Percentiles rank a stretch among this genome's conserved stretches.
phyloP scores from a whole-genome alignment of 2,888 invertebrate genomes.

The Perizoma flavofasciatum region DNA sequence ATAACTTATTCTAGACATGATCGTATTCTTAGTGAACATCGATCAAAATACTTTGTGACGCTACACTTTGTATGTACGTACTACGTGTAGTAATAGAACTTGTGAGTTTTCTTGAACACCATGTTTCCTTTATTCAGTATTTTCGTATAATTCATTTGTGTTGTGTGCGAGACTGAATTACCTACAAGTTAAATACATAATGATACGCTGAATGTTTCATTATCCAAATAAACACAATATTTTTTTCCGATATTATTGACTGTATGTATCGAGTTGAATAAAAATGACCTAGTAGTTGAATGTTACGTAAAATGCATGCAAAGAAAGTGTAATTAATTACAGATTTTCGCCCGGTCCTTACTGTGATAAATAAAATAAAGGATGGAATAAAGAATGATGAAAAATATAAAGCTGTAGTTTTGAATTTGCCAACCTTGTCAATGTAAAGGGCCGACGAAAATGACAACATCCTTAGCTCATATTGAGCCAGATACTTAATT shows the following conservation, averaged over 20 bases:
- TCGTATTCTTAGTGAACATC: constrained; percentile 72
- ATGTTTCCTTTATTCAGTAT: constrained; percentile 78
- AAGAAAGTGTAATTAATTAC: constrained; percentile 71
- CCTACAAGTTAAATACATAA: constrained; percentile 74
- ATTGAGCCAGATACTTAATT: constrained; percentile 78
- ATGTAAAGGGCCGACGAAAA: constrained; percentile 74
- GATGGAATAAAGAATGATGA: constrained; percentile 57
- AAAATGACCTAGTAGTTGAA: constrained; percentile 69
- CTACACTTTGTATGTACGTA: constrained; percentile 52
- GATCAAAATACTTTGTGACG: constrained; percentile 76
- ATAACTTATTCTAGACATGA: constrained; percentile 78
- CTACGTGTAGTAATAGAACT: constrained; percentile 47
- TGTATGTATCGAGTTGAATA: constrained; percentile 53
- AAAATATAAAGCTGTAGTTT: constrained; percentile 59
- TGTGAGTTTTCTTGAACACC: constrained; percentile 56
- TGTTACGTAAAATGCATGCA: constrained; percentile 78
- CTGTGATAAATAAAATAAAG: constrained; percentile 73
- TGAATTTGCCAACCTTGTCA: constrained; percentile 67
- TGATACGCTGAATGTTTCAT: constrained; percentile 58
- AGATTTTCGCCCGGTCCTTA: constrained; percentile 82
- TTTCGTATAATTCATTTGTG: constrained; percentile 75
- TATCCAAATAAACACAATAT: constrained; percentile 55
- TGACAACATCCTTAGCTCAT: constrained; percentile 74
- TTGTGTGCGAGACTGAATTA: constrained; percentile 80
- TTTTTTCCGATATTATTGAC: constrained; percentile 68